These are phyloP conservation scores for Himalopsyche tibetana DNA, from an alignment of 2,888 invertebrate species.

Conservation along the genomic window DNA sequence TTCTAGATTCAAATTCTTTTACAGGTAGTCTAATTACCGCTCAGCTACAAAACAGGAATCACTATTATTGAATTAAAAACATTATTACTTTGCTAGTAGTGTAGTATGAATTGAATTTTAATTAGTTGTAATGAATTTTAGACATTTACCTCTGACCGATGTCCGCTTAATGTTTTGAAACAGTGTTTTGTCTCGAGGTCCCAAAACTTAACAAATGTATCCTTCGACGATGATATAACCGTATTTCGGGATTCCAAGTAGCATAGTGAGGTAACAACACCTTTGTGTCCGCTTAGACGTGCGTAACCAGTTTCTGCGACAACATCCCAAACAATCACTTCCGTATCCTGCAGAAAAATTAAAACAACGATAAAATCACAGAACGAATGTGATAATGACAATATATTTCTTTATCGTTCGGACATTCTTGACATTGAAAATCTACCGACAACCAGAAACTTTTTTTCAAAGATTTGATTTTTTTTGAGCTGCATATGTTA, in stretches of 20 bases:
- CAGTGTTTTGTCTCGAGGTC: slow-evolving; percentile 96
- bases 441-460: too few species aligned
- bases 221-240: slow-evolving; percentile 91
- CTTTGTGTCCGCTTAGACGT: slow-evolving; percentile 94
- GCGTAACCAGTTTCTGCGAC: slow-evolving; percentile 94
- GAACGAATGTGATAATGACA: not conserved
- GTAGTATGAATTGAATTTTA: too few species aligned
- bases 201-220: slow-evolving; percentile 98
- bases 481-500: too few species aligned
- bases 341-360: slow-evolving; percentile 84
- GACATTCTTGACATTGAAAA: too few species aligned
- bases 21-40: too few species aligned
- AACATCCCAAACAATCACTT: slow-evolving; percentile 96
- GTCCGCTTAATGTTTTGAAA: slow-evolving; percentile 95
- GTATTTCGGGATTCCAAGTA: slow-evolving; percentile 84
- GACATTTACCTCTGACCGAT: slow-evolving; percentile 84
- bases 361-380: slow-evolving; percentile 48
- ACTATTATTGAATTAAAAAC: too few species aligned
- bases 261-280: slow-evolving; percentile 87
- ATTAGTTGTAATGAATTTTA: too few species aligned
- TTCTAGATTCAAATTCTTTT: too few species aligned
- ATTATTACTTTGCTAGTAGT: too few species aligned
- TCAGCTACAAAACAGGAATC: too few species aligned
- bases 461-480: too few species aligned
- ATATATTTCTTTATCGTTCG: too few species aligned